Evolutionary conservation across 2,797 vertebrate genomes (phyloP), one percentile per base, ranked within the genome.

Genomic region (Anguilla marmorata): DNA sequence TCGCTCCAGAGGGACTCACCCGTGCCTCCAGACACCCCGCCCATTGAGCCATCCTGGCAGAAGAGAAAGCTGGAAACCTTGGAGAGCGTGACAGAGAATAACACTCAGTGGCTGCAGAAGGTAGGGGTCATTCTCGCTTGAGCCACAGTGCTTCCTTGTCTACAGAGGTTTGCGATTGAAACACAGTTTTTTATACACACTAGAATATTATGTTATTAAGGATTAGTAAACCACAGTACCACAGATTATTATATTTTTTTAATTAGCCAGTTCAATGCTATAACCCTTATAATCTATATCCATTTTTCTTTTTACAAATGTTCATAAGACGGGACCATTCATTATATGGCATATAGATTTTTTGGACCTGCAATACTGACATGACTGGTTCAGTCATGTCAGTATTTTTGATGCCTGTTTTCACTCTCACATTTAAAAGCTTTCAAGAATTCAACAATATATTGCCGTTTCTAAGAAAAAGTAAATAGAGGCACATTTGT

Each of bases 61-160:
- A 94, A 94, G 88, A 94, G 91, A 90, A 96, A 95, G 88, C 92
- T 97, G 85, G 95, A 96, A 86, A 95, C 90, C 85, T 93, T 97
- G 88, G 95, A 97, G 91, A 96, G 89, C 41, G 92, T 95, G 50
- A 95, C 95, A 91, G 96, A 97, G 93, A 97, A 97, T 90, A 97
- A 97, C 91, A 97, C 96, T 3, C 95, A 95, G 90, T 97, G 97
- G 96, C 92, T 97, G 82, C 96, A 95, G 89, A 97, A 97, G 96
- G 97, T 97, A 95, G 89, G 91, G 27, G 27, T n/a, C 63, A n/a
- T 27, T 69, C 60, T 63, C 63, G 9, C 24, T 27, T 69, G n/a
- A 69, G 63, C 24, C 63, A 27, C 63, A 69, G 27, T n/a, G 8
- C 63, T 27, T 8, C 24, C 8, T 27, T n/a, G 24, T n/a, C 27